phyloP scores from a whole-genome alignment of 2,113 vertebrate genomes.

The Pedionomus torquatus region DNA sequence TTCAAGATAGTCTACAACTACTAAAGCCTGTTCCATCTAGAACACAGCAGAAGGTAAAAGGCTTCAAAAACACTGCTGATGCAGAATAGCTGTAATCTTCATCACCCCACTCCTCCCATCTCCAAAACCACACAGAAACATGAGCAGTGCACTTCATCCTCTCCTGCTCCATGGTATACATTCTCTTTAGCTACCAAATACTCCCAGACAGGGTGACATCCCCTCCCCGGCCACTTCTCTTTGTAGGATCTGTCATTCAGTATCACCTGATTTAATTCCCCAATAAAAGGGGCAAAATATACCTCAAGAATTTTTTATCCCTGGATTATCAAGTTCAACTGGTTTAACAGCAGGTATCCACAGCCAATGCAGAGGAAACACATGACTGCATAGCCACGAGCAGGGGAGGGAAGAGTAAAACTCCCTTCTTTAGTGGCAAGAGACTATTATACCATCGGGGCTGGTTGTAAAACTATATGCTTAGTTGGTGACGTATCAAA shows the following conservation, averaged over 20 bases:
- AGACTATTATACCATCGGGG: neutral
- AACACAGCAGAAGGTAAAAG: neutral
- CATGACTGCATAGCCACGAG: neutral
- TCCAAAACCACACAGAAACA: neutral
- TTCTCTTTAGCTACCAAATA: neutral
- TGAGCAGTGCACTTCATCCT: accelerated
- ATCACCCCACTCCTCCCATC: neutral
- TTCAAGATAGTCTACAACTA: neutral
- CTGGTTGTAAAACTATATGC: neutral
- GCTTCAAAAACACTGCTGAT: neutral
- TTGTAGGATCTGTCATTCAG: neutral
- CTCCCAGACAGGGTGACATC: neutral
- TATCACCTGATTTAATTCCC: neutral
- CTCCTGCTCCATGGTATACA: neutral
- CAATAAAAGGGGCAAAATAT: neutral
- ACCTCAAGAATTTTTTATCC: neutral
- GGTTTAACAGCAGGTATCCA: neutral
- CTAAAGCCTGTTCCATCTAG: neutral
- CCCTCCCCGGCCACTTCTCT: neutral
- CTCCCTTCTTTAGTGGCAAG: neutral
- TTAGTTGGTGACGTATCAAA: accelerated
- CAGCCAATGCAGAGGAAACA: neutral
- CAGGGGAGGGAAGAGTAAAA: neutral
- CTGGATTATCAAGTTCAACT: neutral
- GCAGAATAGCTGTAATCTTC: neutral